phyloP scores from a whole-genome alignment of 2,797 vertebrate genomes.

The Lagorchestes hirsutus region DNA sequence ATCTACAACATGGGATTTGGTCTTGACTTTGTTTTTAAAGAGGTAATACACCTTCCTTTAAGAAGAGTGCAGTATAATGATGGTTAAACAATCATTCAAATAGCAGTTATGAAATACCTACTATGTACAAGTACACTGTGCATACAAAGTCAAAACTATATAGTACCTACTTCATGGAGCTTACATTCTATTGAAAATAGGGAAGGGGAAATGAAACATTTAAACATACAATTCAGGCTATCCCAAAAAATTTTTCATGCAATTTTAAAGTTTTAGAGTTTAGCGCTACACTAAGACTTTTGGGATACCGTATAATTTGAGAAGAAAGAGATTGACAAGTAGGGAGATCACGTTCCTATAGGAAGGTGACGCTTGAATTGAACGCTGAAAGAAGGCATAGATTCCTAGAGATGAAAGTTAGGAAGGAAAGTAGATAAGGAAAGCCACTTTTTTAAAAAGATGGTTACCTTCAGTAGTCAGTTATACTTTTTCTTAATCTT shows the following conservation, averaged over 20 bases:
- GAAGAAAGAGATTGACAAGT: background rate
- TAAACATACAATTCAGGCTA: background rate
- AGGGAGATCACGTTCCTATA: background rate
- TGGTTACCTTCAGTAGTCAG: background rate
- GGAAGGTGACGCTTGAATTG: background rate
- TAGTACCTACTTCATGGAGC: background rate
- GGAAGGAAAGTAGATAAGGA: background rate
- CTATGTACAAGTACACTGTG: background rate
- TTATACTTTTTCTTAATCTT: background rate
- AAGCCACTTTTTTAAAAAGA: background rate
- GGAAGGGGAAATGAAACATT: background rate
- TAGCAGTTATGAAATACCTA: background rate
- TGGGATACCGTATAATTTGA: background rate
- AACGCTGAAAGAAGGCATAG: background rate
- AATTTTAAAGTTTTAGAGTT: background rate
- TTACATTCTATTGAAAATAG: background rate
- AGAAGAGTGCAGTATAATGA: background rate
- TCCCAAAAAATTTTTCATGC: background rate
- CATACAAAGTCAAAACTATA: background rate
- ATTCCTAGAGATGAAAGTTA: background rate
- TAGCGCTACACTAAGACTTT: background rate
- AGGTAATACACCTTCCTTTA: background rate
- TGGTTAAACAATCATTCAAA: background rate
- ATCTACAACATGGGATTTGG: background rate
- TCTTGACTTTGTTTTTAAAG: background rate